Evolutionary conservation across 1,140 invertebrate genomes (phyloP), one percentile per base, ranked within the genome.

Genomic region (Danaus melanippus): DNA sequence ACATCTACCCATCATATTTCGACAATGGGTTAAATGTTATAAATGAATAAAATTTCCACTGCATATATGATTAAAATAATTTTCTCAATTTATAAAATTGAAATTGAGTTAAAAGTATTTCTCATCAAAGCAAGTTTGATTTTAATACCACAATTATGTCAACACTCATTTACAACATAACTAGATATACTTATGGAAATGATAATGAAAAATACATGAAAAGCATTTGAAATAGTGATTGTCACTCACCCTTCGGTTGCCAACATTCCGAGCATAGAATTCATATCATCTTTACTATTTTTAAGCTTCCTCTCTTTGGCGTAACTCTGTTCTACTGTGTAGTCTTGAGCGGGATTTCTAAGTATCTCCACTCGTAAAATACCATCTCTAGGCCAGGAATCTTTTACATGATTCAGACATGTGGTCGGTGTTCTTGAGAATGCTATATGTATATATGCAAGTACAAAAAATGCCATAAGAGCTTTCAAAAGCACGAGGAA

Each of bases 311-410:
- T 89, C 68, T 95, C 93, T 70, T 93, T 93, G 8, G 92, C 93
- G 82, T 95, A 95, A 67, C 93, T 94, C 71, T 95, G 92, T 79
- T 94, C 91, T 71, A 95, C 90, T 66, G 90, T 92, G 67, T 94
- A 94, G 76, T 92, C 91, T 50, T 91, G 88, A 12, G 87, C 89
- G n/a, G 88, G 77, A 84, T 96, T 94, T 62, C 92, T 89, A 47
- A 98, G 89, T 69, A 99, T 97, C 89, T 99, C 97, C n/a, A 99
- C 96, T 69, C 96, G 84, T 3, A 99, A 88, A 63, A 99, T 97
- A 10, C 98, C 98, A 87, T 99, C 95, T 56, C 95, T 89, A 1
- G 97, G 97, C 98, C 98, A 99, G 12, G 92, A 91, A 64, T 95
- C 90, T 78, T 95, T 91, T 21, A 99, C 91, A 80, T 96, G 92